Evolutionary conservation across 2,113 vertebrate species (phyloP).

Genomic region (Peromyscus californicus): DNA sequence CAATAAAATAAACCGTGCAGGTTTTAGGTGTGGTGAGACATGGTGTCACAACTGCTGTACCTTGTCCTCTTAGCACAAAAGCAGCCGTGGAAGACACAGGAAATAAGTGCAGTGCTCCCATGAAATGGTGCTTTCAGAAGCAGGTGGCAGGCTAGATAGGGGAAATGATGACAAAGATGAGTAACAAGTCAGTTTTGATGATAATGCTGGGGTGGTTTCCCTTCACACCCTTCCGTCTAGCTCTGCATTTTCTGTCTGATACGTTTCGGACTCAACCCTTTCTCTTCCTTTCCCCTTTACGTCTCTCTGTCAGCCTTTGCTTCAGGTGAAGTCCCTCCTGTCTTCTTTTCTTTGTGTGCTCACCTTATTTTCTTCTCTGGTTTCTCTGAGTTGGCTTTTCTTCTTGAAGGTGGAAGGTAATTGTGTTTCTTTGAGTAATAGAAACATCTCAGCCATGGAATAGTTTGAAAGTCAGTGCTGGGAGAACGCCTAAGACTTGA

Average conservation of each 20-base stretch:
- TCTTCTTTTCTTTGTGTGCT: not conserved
- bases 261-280: not conserved
- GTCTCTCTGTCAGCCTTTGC: not conserved
- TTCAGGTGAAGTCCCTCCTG: not conserved
- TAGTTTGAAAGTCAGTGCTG: conserved; percentile 19
- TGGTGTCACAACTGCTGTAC: not conserved
- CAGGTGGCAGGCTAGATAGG: not conserved
- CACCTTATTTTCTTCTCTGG: not conserved
- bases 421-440: not conserved
- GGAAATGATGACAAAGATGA: not conserved
- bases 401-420: conserved; percentile 9
- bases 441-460: conserved; percentile 59
- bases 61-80: not conserved
- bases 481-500: conserved; percentile 31
- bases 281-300: not conserved
- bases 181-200: not conserved
- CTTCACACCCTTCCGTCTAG: not conserved
- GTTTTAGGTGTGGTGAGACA: not conserved
- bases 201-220: conserved; percentile 18
- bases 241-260: not conserved
- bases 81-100: not conserved
- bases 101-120: not conserved
- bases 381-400: conserved; percentile 33
- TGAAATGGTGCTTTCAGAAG: not conserved
- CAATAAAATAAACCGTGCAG: not conserved